Evolutionary conservation across 2,113 vertebrate genomes (phyloP).

Genomic region (Eublepharis macularius): DNA sequence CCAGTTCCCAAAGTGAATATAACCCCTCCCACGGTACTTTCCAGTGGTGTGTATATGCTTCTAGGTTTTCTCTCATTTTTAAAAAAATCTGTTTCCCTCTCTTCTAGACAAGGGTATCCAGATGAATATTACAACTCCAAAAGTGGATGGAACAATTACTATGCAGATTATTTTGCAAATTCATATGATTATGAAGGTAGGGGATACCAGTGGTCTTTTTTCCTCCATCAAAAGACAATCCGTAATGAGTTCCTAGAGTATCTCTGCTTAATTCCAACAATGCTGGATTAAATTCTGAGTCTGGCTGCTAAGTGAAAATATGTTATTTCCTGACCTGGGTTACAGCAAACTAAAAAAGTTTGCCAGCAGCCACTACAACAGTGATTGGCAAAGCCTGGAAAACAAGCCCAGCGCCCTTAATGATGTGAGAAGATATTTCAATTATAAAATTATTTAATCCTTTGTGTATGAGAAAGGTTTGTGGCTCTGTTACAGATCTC

Average conservation of each 20-base stretch:
- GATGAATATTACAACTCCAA: constrained; percentile 80
- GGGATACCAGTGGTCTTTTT: not conserved
- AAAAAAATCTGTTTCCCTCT: not conserved
- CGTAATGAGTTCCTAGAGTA: not conserved
- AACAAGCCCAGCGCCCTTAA: not conserved
- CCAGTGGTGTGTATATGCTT: not conserved
- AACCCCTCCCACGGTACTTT: not conserved
- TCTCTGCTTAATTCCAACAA: not conserved
- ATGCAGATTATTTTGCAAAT: constrained; percentile 81
- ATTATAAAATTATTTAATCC: not conserved
- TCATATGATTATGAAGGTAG: constrained; percentile 82
- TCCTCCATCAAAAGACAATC: not conserved
- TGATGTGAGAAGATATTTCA: not conserved
- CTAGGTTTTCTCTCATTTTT: not conserved
- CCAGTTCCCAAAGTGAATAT: not conserved
- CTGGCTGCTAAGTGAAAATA: not conserved
- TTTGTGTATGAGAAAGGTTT: not conserved
- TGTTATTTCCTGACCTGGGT: not conserved
- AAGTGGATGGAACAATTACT: constrained; percentile 86
- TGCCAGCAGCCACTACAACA: not conserved
- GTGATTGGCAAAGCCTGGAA: not conserved
- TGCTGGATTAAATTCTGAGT: not conserved
- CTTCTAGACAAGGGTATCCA: constrained; percentile 84
- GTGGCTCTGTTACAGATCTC: not conserved
- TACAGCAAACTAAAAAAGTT: no score